Evolutionary conservation across 2,113 vertebrate species (phyloP).

Genomic region (Platysteira castanea): DNA sequence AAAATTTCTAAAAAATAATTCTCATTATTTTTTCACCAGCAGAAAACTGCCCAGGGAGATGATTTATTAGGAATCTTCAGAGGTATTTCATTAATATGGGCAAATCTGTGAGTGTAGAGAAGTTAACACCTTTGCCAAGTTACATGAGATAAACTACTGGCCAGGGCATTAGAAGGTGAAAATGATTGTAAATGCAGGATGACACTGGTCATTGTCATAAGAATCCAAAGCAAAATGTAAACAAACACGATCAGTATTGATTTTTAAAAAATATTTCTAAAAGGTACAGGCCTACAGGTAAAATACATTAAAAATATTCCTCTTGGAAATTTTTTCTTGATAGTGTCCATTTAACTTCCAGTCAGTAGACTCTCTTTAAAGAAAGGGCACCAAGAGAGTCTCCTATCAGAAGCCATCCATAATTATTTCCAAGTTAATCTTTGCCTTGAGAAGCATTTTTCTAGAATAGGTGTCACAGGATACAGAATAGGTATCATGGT

Average conservation of each 20-base stretch:
- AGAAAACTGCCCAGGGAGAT: not conserved
- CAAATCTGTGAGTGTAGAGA: not conserved
- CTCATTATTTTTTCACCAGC: not conserved
- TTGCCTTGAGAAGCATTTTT: not conserved
- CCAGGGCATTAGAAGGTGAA: not conserved
- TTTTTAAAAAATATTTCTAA: not conserved
- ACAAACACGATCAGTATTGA: not conserved
- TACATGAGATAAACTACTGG: not conserved
- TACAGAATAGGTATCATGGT: no score
- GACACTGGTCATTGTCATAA: not conserved
- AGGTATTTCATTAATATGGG: not conserved
- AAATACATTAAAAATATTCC: not conserved
- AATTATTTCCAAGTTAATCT: not conserved
- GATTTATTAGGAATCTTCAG: not conserved
- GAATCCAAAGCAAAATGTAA: not conserved
- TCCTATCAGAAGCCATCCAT: not conserved
- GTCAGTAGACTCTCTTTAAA: not conserved
- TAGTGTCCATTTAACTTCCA: not conserved
- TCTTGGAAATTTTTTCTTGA: not conserved
- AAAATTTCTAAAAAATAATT: not conserved
- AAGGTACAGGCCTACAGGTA: not conserved
- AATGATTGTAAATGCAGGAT: not conserved
- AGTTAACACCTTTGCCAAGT: not conserved
- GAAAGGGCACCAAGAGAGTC: not conserved
- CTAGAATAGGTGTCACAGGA: not conserved